These are phyloP conservation scores for Phlogophora meticulosa DNA, from an alignment of 2,888 invertebrate genomes.

Conservation along the genomic window DNA sequence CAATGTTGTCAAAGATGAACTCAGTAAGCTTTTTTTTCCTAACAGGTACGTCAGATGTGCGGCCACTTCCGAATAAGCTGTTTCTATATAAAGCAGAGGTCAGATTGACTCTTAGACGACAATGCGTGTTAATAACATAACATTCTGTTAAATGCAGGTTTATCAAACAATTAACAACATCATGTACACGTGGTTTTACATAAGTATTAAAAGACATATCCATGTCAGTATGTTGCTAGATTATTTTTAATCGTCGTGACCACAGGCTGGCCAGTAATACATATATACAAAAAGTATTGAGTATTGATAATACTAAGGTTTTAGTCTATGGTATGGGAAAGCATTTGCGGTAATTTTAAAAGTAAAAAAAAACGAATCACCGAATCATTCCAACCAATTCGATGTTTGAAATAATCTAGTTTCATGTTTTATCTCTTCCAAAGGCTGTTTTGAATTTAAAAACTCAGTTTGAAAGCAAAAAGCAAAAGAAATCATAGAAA, in stretches of 20 bases:
- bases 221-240: slow-evolving; percentile 5
- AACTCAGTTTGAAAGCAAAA: neutral
- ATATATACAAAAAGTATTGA: no score
- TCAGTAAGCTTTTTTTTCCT: neutral
- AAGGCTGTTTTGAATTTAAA: slow-evolving; percentile 39
- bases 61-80: slow-evolving; percentile 97
- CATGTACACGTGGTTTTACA: slow-evolving; percentile 47
- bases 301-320: no score
- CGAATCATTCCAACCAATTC: no score
- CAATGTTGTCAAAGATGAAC: no score
- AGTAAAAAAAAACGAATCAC: neutral
- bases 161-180: slow-evolving; percentile 55
- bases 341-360: neutral
- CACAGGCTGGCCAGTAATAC: no score
- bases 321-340: no score
- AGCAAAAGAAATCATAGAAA: no score
- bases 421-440: neutral
- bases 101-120: slow-evolving; percentile 89
- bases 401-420: slow-evolving; percentile 41
- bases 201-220: slow-evolving; percentile 37
- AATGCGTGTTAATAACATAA: slow-evolving; percentile 86
- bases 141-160: slow-evolving; percentile 49
- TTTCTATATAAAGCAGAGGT: slow-evolving; percentile 92
- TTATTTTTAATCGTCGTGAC: slow-evolving; percentile 18
- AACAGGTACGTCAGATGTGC: slow-evolving; percentile 98